Evolutionary conservation across 1,140 invertebrate genomes (phyloP).

Genomic region (Ceratosolen solmsi): DNA sequence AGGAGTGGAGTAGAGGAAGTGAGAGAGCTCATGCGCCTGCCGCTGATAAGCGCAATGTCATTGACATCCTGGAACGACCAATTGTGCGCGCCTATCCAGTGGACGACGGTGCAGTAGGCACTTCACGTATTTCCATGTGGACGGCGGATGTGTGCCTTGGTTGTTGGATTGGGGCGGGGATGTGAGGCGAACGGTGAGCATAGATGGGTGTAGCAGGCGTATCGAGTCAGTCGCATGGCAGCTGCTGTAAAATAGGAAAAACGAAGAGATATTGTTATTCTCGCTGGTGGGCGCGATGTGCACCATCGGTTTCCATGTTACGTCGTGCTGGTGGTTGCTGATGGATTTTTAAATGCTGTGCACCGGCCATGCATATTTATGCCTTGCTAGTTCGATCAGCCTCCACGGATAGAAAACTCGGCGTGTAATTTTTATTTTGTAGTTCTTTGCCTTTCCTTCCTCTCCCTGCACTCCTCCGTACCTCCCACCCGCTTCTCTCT

Average conservation of each 20-base stretch:
- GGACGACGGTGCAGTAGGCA: slow-evolving; percentile 59
- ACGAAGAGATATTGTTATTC: slow-evolving; percentile 15
- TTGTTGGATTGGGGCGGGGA: too few relatives aligned
- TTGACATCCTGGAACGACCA: slow-evolving; percentile 44
- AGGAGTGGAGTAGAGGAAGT: background rate
- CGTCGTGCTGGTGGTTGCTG: background rate
- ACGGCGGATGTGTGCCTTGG: background rate
- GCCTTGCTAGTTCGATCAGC: background rate
- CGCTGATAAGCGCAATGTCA: slow-evolving; percentile 50
- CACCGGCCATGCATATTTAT: background rate
- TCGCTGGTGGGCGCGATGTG: background rate
- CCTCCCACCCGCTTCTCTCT: too few relatives aligned
- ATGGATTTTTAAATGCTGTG: background rate
- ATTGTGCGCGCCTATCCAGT: slow-evolving; percentile 53
- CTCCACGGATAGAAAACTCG: background rate
- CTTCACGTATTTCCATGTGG: slow-evolving; percentile 7
- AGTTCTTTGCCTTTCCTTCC: too few relatives aligned
- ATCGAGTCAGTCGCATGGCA: too few relatives aligned
- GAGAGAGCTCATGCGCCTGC: background rate
- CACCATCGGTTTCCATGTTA: background rate
- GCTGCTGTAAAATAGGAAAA: background rate
- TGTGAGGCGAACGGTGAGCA: background rate
- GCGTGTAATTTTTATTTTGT: too few relatives aligned
- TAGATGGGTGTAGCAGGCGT: background rate
- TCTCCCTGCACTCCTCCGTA: too few relatives aligned